Conservation (phyloP, 2,888 invertebrate genomes). For the Oscheius sp. region DNA sequence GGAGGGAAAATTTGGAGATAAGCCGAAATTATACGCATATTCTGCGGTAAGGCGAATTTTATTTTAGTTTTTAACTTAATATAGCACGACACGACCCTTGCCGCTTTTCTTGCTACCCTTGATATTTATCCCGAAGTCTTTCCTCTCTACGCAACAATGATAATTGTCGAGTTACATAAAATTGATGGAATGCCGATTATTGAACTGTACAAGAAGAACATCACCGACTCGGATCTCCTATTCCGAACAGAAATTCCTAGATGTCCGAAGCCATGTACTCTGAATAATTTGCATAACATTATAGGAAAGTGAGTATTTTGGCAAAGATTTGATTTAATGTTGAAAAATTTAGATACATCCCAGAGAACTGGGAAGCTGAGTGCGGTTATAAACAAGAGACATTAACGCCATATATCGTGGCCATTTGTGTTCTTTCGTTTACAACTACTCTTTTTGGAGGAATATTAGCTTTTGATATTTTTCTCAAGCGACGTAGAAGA, state of each 20-base stretch:
- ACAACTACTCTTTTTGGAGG: conserved; percentile 24
- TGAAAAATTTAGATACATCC: conserved; percentile 6
- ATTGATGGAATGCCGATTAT: conserved; percentile 39
- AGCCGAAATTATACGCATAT: conserved; percentile 63
- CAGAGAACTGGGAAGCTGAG: conserved; percentile 29
- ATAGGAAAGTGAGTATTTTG: conserved; percentile 19
- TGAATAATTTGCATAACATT: conserved; percentile 43
- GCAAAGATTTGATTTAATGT: neutral
- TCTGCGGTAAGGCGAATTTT: conserved; percentile 54
- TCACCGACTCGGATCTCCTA: conserved; percentile 54
- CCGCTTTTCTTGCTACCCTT: conserved; percentile 62
- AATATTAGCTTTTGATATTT: conserved; percentile 15
- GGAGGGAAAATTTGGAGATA: conserved; percentile 41
- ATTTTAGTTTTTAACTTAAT: neutral
- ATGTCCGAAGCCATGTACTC: conserved; percentile 57
- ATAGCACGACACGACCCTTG: conserved; percentile 66
- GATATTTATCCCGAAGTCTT: conserved; percentile 58
- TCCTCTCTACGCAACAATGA: conserved; percentile 63
- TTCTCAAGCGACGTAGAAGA: conserved; percentile 7
- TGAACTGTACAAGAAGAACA: conserved; percentile 64
- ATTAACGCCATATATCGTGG: conserved; percentile 18
- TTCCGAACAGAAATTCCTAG: conserved; percentile 55
- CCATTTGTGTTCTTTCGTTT: conserved; percentile 20
- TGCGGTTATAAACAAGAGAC: conserved; percentile 8
- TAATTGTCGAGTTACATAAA: conserved; percentile 65